Base-by-base conservation (phyloP, 23 tunicate species). In the Trididemnum clinides region DNA sequence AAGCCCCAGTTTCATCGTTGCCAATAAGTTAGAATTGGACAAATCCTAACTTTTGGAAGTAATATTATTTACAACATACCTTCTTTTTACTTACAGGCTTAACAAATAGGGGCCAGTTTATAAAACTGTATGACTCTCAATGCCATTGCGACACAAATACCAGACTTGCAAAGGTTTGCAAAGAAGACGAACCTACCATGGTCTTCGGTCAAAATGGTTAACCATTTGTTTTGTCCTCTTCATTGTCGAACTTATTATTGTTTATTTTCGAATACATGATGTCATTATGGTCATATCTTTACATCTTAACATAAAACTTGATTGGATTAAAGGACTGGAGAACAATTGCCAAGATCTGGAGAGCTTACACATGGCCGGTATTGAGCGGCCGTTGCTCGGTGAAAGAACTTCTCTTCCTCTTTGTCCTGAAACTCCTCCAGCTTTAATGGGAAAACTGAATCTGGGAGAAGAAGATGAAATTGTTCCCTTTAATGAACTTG, bases 321-420 rank as follows among this genome's bases (percentile, higher is more conserved):
- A 88, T 59, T 88, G 92, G 92, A 88, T 88, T 27, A 87, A 87
- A n/a, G 92, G 87, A 1, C 78, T 88, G 0, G 92, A 88, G 39
- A 82, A 57, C 66, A 88, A 70, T 33, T 88, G 92, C 69, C 84
- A 78, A 50, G 85, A 78, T 34, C 71, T 63, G 39, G 82, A 62
- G 33, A 74, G 15, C 21, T 5, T 19, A 6, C 37, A 29, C 4
- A 6, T 29, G 30, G 10, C 37, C 6, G 37, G 37, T 7, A n/a
- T 66, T 66, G 75, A 66, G 4, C 37, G 57, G 80, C 38, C 80
- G n/a, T 69, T 30, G 30, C 35, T 81, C 7, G n/a, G n/a, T n/a
- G n/a, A n/a, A n/a, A n/a, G n/a, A n/a, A 33, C 78, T n/a, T 54
- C 69, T 0, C n/a, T 71, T 1, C 83, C 83, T 20, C 31, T 82